Evolutionary conservation across 2,888 invertebrate species (phyloP), one percentile per base, ranked within the genome.

Genomic region (Augochlorella aurata): DNA sequence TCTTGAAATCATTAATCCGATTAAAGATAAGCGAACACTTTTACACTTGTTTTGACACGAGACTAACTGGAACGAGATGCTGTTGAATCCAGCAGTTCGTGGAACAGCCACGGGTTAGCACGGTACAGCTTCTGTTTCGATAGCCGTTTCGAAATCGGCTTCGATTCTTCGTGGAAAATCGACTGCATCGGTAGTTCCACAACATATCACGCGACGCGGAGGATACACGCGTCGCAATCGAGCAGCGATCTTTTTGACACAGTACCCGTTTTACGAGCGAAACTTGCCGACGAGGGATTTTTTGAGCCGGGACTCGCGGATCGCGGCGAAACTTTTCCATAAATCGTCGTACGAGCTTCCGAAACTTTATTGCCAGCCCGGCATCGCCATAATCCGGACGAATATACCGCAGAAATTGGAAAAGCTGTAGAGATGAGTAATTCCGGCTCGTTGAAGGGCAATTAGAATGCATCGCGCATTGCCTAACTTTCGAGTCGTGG

Each of bases 401-500:
- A 54, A 63, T 74, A 69, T 50, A 63, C n/a, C 66, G 63, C 7
- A 76, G 71, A 79, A 74, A 79, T 83, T 63, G 71, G 45, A 45
- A 38, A 29, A 67, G 61, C 75, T 18, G 52, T 54, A 67, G 61
- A 73, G 69, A 79, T 68, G 83, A 79, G 76, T 83, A 71, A 84
- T 84, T 76, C 10, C 61, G 84, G 66, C 47, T 58, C 54, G 71
- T 77, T 52, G 77, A 74, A 61, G 82, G 83, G 69, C 82, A 82
- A 83, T 82, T 75, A 78, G 74, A 72, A 84, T 80, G 80, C 80
- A 77, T 74, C 80, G 84, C 29, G 80, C 74, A 79, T 83, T 84
- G 77, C 74, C 84, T 49, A 84, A 84, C 84, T 84, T 84, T 80
- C 80, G 80, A 80, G 80, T 75, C 80, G 79, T 71, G 18, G 74